Base-by-base conservation (phyloP, 2,113 vertebrate genomes). In the Heptranchias perlo region DNA sequence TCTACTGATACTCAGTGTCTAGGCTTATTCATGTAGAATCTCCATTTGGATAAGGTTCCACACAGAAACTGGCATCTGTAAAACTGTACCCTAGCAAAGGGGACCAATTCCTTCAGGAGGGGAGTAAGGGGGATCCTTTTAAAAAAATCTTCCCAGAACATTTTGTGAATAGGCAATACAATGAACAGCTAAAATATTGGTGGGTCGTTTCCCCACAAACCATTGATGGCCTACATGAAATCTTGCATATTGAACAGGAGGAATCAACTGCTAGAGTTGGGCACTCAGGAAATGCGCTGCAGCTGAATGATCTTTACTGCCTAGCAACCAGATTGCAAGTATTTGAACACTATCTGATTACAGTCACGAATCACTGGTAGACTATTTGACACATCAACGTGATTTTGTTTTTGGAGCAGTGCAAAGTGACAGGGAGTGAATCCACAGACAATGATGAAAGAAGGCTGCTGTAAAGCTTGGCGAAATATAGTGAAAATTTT, bases 331-430 rank as follows among this genome's bases (percentile, higher is more conserved):
- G 98, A 98, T 97, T 98, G 98, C 98, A 98, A 98, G 98, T 62
- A 62, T 93, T 93, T 93, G 89, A 62, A 93, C 97, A 97, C 97
- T 97, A 98, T 98, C 98, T 98, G 97, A 98, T 97, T 97, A 98
- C 47, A 97, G 98, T 99, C 98, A 99, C 97, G 98, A 99, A 98
- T 98, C 98, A 98, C 98, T 98, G 94, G 96, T 97, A 98, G 98
- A 98, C 97, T 96, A 97, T 97, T 97, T 96, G 97, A 97, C 84
- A 96, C 96, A 96, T 69, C 65, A 49, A 65, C 47, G 47, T 52
- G 94, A 95, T 95, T 95, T 95, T 44, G 92, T 65, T 67, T 69
- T 35, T 49, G 65, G 44, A 69, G 94, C 94, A 52, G 65, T 35
- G 94, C 39, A 95, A 69, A 47, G 25, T 73, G 65, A 95, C 65